A percentile compares a stretch with the other conserved stretches of the same genome.
Evolutionary conservation across 2,888 invertebrate genomes (phyloP).

Genomic region (Dryocosmus kuriphilus): DNA sequence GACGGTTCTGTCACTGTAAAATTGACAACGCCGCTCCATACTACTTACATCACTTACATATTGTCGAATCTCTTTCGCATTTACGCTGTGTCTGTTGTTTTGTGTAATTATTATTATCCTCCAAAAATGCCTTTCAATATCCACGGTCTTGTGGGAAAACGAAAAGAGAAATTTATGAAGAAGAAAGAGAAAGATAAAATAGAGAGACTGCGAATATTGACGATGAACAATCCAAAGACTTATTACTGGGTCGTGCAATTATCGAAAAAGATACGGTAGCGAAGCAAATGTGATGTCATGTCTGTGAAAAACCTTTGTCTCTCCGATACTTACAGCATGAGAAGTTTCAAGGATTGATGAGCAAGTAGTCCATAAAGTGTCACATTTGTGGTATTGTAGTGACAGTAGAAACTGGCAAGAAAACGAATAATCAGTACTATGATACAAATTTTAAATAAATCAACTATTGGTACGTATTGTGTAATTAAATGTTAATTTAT

Average conservation of each 20-base stretch:
- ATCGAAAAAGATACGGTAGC: slow-evolving; percentile 33
- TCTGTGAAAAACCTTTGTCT: slow-evolving; percentile 21
- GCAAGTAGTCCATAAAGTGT: neutral
- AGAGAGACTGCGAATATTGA: too few relatives aligned
- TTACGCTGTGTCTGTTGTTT: too few relatives aligned
- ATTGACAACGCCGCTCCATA: too few relatives aligned
- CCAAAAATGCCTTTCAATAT: too few relatives aligned
- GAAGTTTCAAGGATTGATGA: neutral
- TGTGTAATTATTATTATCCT: too few relatives aligned
- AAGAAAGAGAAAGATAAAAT: too few relatives aligned
- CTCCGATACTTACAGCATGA: slow-evolving; percentile 20
- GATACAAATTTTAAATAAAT: neutral
- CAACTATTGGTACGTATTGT: neutral
- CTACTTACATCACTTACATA: too few relatives aligned
- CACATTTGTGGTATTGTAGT: neutral
- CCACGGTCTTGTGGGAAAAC: too few relatives aligned
- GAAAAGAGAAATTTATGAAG: too few relatives aligned
- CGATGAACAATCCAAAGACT: too few relatives aligned
- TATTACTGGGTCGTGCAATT: slow-evolving; percentile 35
- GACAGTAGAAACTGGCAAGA: neutral
- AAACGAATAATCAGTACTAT: neutral
- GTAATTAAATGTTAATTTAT: neutral
- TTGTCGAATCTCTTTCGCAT: too few relatives aligned
- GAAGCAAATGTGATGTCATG: slow-evolving; percentile 21
- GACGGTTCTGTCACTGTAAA: too few relatives aligned